Evolutionary conservation across 2,113 vertebrate species (phyloP).

Genomic region (Opisthocomus hoazin): DNA sequence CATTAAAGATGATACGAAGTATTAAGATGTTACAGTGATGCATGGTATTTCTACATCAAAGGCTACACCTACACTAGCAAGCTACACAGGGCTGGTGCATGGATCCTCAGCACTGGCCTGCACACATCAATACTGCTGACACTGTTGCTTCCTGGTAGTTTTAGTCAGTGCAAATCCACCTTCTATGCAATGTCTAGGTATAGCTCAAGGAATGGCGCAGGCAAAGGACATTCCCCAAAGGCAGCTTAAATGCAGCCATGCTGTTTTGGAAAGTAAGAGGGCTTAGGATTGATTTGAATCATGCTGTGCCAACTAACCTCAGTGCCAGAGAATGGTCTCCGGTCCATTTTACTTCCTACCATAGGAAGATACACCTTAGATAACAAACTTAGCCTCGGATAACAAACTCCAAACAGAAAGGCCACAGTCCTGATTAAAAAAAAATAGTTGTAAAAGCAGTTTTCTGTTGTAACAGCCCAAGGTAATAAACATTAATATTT

Average conservation of each 20-base stretch:
- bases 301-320: not conserved
- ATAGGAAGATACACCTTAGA: not conserved
- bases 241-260: not conserved
- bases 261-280: not conserved
- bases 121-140: rapidly evolving
- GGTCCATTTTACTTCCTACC: not conserved
- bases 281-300: not conserved
- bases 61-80: not conserved
- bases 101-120: not conserved
- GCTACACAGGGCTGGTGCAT: no score
- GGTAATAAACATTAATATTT: not conserved
- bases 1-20: not conserved
- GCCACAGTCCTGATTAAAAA: not conserved
- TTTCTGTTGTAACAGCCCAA: not conserved
- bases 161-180: not conserved
- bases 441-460: not conserved
- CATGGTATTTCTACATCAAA: not conserved
- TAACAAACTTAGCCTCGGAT: not conserved
- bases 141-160: not conserved
- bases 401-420: not conserved
- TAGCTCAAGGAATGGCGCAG: not conserved
- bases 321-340: not conserved
- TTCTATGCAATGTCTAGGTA: not conserved
- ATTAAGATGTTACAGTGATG: not conserved
- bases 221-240: not conserved